Percentiles rank a stretch among this genome's conserved stretches.
Evolutionary conservation across 2,888 invertebrate species (phyloP).

Genomic region (Agriopis marginaria): DNA sequence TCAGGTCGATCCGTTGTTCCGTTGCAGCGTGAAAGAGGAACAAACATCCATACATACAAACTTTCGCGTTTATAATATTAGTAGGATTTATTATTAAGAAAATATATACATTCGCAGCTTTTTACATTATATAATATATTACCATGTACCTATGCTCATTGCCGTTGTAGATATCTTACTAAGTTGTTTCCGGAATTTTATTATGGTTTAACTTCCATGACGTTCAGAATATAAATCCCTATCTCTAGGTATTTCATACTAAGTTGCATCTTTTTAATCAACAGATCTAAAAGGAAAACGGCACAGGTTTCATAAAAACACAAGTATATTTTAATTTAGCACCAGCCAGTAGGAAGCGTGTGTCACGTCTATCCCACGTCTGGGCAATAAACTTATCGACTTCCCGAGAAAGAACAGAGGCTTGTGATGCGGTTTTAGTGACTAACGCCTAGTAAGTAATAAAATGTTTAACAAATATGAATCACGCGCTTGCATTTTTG

Average conservation of each 20-base stretch:
- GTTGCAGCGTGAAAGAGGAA: no score
- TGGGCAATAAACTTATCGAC: slow-evolving; percentile 67
- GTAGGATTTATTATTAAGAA: no score
- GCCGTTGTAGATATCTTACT: neutral
- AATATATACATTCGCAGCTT: neutral
- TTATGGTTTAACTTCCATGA: slow-evolving; percentile 8
- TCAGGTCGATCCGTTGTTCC: no score
- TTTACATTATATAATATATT: no score
- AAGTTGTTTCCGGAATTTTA: slow-evolving; percentile 3
- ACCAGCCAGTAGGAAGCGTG: slow-evolving; percentile 54
- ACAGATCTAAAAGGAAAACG: slow-evolving; percentile 38
- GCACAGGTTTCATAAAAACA: slow-evolving; percentile 14
- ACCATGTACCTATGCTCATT: neutral
- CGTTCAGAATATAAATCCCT: slow-evolving; percentile 17
- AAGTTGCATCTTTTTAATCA: slow-evolving; percentile 18
- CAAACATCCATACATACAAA: no score
- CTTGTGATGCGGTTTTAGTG: slow-evolving; percentile 68
- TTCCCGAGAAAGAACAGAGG: slow-evolving; percentile 75
- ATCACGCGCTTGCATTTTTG: slow-evolving; percentile 52
- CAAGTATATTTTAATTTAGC: neutral
- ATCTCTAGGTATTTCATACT: slow-evolving; percentile 10
- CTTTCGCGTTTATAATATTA: no score
- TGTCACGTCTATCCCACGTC: slow-evolving; percentile 67
- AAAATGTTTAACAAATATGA: slow-evolving; percentile 62
- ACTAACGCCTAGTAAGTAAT: slow-evolving; percentile 62